Evolutionary conservation across 2,888 invertebrate genomes (phyloP).

Genomic region (Eupithecia centaureata): DNA sequence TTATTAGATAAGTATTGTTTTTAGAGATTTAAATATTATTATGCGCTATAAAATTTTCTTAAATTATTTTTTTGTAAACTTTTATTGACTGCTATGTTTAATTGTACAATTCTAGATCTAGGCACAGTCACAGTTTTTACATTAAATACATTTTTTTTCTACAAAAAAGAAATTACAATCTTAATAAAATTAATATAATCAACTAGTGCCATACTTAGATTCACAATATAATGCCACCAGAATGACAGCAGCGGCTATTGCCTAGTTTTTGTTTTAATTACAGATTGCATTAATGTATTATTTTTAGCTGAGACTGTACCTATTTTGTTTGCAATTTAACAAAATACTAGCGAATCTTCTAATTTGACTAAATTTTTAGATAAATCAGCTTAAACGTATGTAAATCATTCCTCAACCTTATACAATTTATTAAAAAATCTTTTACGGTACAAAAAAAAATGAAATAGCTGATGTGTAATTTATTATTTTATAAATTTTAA

Average conservation of each 20-base stretch:
- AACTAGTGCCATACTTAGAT: neutral
- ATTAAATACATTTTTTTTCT: neutral
- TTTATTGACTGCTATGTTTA: conserved; percentile 6
- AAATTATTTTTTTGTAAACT: neutral
- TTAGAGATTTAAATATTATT: neutral
- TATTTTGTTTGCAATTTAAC: neutral
- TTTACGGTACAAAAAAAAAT: neutral
- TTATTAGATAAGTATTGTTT: neutral
- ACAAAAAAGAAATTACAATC: too few relatives aligned
- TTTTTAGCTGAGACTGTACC: conserved; percentile 1
- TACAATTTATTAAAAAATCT: neutral
- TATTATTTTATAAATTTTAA: neutral
- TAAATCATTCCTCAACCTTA: neutral
- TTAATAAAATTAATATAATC: neutral
- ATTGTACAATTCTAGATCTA: neutral
- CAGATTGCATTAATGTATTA: neutral
- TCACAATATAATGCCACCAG: neutral
- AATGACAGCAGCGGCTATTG: neutral
- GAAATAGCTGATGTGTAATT: neutral
- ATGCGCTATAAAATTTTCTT: neutral
- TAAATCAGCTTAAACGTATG: neutral
- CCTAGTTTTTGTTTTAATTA: neutral
- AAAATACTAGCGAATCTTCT: neutral
- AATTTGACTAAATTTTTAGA: neutral
- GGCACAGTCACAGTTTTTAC: conserved; percentile 8